Evolutionary conservation across 2,888 invertebrate species (phyloP), one percentile per base, ranked within the genome.

Genomic region (Drosophila mimica): DNA sequence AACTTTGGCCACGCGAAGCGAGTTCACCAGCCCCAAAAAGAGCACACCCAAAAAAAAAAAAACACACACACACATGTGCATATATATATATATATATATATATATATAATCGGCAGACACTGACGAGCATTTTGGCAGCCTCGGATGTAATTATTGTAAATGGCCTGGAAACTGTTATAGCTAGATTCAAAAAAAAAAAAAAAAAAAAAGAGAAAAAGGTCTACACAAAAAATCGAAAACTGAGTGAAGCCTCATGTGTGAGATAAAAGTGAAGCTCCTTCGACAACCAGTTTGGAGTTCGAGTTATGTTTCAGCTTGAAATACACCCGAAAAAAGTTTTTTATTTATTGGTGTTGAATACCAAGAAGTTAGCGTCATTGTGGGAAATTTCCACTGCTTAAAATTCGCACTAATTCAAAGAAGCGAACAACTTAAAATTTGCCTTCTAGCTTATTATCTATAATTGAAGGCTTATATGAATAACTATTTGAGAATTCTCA

Each of bases 251-350:
- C 58, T 33, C 46, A 74, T 63, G 58, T 69, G 56, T 65, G 57
- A 60, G 65, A 78, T 81, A 77, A 79, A 81, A 79, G 78, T 77
- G 73, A 79, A 81, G 81, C 78, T 78, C 78, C 78, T 78, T 68
- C 81, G 67, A 62, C 79, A 77, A 77, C 78, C 81, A 81, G 78
- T 77, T 77, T 80, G 9, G 40, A 60, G 49, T 69, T 73, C 28
- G 40, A 46, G 49, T 48, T 69, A 51, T 62, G 52, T 59, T 76
- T 48, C 61, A 76, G 61, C 70, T 62, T 61, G 38, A 80, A 79
- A 76, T 56, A 61, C 57, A 46, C 30, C 17, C 46, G 60, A 57
- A 43, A 46, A 63, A 63, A 52, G 11, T 15, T 20, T 9, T 46
- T 68, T 59, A 81, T 71, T 53, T 77, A 68, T 77, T 78, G 68